phyloP scores from a whole-genome alignment of 1,140 invertebrate species.

The Drosophila ogumai region DNA sequence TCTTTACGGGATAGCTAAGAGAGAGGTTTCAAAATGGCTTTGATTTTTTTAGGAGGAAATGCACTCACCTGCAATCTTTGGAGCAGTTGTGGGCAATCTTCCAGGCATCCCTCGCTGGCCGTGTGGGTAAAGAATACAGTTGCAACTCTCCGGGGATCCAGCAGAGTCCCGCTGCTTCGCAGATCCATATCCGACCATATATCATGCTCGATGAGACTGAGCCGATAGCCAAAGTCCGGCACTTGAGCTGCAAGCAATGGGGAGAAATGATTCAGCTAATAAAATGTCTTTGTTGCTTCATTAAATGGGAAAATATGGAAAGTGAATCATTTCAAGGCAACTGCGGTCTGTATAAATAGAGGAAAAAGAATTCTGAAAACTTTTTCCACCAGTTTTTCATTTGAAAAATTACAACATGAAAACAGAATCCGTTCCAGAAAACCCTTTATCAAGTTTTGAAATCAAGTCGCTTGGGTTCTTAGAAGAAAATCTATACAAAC shows the following conservation, averaged over 20 bases:
- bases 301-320: neutral
- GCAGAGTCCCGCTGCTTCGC: constrained; percentile 10
- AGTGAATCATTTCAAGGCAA: constrained; percentile 18
- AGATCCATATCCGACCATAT: constrained; percentile 60
- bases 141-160: constrained; percentile 45
- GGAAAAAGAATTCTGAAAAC: neutral
- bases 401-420: neutral
- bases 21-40: neutral
- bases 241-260: constrained; percentile 38
- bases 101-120: constrained; percentile 47
- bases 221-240: constrained; percentile 49
- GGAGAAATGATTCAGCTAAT: constrained; percentile 26
- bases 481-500: neutral
- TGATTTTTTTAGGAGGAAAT: rapidly evolving
- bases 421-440: neutral
- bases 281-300: constrained; percentile 17
- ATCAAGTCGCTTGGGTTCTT: neutral
- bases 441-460: neutral
- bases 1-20: constrained; percentile 19
- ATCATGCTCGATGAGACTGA: constrained; percentile 70
- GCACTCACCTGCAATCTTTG: constrained; percentile 62
- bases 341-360: neutral
- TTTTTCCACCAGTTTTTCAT: neutral
- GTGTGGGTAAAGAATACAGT: constrained; percentile 75
- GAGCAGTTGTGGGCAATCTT: constrained; percentile 57